Evolutionary conservation across 1,140 invertebrate genomes (phyloP), one percentile per base, ranked within the genome.

Genomic region (Tigriopus japonicus): DNA sequence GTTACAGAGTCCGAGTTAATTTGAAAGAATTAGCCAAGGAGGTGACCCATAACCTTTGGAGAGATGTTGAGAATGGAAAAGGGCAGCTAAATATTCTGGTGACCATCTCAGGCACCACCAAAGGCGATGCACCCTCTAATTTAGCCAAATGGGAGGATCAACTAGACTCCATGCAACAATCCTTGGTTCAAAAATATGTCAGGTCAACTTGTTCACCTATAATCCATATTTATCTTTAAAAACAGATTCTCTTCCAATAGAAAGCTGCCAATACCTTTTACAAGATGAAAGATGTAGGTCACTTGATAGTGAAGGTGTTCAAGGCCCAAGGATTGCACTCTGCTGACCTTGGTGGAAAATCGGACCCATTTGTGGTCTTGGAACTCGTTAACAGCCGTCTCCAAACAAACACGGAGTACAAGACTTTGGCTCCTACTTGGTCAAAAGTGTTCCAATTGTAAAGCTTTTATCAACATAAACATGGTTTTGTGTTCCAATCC

Each of bases 361-460:
- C 85, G 64, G 95, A 99, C 75, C 95, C 95, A 0, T 99, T 98
- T 71, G 95, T 90, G 73, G 93, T 98, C 0, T 68, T 99, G 1
- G 93, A 98, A 72, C 72, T 98, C 53, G 86, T 89, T 1, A 98
- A 98, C 73, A 80, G 88, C 0, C 78, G 93, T 52, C 74, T 98
- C 42, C 91, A 97, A 73, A 98, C 95, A 0, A 91, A 98, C 71
- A 98, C 95, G 0, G 92, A 97, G 71, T 98, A 98, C 71, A 97
- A 97, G 71, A 98, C 94, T 0, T 74, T 98, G 1, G 79, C 83
- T 52, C 95, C 95, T 0, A 88, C 84, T 62, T 99, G 95, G 95
- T 90, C 95, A 72, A 97, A 98, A 75, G 89, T 96, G 65, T 99
- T 98, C 70, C 93, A 87, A 42, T 97, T 99, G 89, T 94, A 75